These are phyloP conservation scores for Ophion obscuratus DNA, from an alignment of 2,888 invertebrate species.

Conservation along the genomic window DNA sequence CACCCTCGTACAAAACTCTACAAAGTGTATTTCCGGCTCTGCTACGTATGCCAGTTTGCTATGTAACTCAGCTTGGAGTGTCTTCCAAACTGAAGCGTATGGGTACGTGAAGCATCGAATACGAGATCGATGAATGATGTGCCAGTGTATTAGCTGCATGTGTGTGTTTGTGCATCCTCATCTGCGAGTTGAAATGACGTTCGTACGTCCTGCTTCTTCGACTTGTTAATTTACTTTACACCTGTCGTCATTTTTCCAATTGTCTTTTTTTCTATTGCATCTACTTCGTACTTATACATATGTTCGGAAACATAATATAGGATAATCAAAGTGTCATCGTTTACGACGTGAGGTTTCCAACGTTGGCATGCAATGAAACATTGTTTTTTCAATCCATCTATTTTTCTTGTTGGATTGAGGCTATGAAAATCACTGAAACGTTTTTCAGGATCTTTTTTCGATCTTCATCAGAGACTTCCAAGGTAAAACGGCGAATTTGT, in stretches of 20 bases:
- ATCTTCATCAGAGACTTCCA: no score
- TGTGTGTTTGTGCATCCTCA: neutral
- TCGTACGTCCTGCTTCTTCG: neutral
- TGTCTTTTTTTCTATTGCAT: neutral
- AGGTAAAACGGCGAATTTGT: no score
- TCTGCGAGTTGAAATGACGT: neutral
- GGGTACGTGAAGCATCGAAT: conserved; percentile 14
- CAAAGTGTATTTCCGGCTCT: neutral
- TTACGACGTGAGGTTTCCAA: neutral
- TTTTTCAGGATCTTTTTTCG: no score
- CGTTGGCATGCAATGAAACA: no score
- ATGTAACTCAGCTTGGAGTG: conserved; percentile 21
- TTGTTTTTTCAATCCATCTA: no score
- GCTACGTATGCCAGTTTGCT: neutral
- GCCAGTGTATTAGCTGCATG: neutral
- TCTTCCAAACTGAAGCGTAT: conserved; percentile 33
- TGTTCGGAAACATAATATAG: conserved; percentile 29
- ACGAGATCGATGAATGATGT: neutral
- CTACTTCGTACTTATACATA: conserved; percentile 45
- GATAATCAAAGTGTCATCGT: conserved; percentile 8
- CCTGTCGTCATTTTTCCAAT: neutral
- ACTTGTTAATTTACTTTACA: neutral
- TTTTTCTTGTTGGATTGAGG: no score
- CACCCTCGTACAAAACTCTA: neutral
- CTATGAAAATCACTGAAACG: conserved; percentile 1